Evolutionary conservation across 2,797 vertebrate genomes (phyloP).

Genomic region (Sorex maritimensis): DNA sequence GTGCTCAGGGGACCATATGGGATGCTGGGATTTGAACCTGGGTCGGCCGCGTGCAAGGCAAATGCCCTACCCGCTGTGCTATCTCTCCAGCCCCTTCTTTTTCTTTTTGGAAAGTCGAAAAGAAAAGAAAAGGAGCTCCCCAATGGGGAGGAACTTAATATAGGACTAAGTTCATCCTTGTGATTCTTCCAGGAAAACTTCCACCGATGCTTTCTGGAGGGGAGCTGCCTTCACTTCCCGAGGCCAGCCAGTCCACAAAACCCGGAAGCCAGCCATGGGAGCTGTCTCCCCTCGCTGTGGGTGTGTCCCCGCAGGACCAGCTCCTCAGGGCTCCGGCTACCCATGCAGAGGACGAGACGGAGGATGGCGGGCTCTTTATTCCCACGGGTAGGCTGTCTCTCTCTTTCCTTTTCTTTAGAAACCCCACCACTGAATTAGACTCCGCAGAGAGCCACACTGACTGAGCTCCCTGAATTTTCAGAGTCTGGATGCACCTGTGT

Average conservation of each 20-base stretch:
- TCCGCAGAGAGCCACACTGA: background rate
- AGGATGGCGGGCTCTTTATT: slow-evolving; percentile 83
- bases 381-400: slow-evolving; percentile 79
- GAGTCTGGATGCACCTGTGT: background rate
- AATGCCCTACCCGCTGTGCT: too few relatives aligned
- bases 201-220: slow-evolving; percentile 71
- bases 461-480: slow-evolving; percentile 13
- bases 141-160: too few relatives aligned
- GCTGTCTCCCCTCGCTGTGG: slow-evolving; percentile 61
- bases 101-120: too few relatives aligned
- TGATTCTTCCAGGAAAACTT: slow-evolving; percentile 82
- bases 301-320: slow-evolving; percentile 65
- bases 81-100: too few relatives aligned
- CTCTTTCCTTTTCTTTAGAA: slow-evolving; percentile 6
- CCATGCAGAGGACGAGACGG: slow-evolving; percentile 74
- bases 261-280: slow-evolving; percentile 69
- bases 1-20: too few relatives aligned
- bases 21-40: too few relatives aligned
- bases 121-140: too few relatives aligned
- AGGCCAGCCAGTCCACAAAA: slow-evolving; percentile 58
- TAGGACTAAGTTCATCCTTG: background rate
- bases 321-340: background rate
- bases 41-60: too few relatives aligned
- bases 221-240: slow-evolving; percentile 60
- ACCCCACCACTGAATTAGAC: background rate